Base-by-base conservation (phyloP, 2,113 vertebrate species). In the Danio rerio region DNA sequence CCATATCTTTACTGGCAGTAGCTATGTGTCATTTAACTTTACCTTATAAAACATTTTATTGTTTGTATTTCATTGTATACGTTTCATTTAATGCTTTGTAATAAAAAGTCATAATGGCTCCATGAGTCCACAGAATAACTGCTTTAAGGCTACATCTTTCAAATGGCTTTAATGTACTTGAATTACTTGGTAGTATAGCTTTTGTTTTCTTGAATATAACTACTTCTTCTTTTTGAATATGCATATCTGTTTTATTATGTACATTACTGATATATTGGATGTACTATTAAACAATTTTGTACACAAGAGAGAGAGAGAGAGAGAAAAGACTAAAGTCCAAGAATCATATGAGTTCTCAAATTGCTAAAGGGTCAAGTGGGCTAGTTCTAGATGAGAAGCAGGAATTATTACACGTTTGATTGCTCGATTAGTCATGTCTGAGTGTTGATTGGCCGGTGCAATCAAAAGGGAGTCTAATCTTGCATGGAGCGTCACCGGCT, bases 401-500 rank as follows among this genome's bases (percentile, higher is more conserved):
- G 9, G 13, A 20, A 50, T 6, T 31, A 31, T n/a, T n/a, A n/a
- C n/a, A 50, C 12, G 15, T 50, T 49, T 45, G 42, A 77, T 61
- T 61, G 56, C 56, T 20, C 15, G 15, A 55, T 4, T 70, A 12
- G 45, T 49, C 10, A 5, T 7, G 6, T 40, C 31, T 42, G 53
- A 12, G 40, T 61, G 62, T 62, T 77, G 58, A 77, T 77, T 77
- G 8, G 7, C 5, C 12, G n/a, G 16, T 50, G 74, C 74, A 77
- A 16, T 77, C 18, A 49, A 52, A 5, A n/a, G 3, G 31, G n/a
- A 58, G 40, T 13, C 31, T 62, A 58, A 31, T 13, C 31, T 62
- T 63, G 50, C 50, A 50, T 11, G n/a, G 40, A 65, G 40, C 53
- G 62, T 66, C 70, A 66, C 53, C 78, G 75, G 47, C 21, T 76